Evolutionary conservation across 2,888 invertebrate genomes (phyloP), one percentile per base, ranked within the genome.

Genomic region (Oscheius sp.): DNA sequence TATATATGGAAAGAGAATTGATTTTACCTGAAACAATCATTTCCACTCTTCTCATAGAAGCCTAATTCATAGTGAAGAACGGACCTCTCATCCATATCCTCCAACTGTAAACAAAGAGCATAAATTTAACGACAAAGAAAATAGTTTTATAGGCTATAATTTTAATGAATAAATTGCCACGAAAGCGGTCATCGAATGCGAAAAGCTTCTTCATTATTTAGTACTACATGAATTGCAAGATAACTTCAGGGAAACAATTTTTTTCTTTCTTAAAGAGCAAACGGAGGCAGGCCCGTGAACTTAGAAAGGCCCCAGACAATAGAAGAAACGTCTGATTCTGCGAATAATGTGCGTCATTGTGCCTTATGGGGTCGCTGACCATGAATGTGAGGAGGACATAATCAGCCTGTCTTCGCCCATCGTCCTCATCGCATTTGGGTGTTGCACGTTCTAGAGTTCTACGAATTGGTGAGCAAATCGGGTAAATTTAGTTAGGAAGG

Each of bases 11-110:
- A 20, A 59, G 14, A 17, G 9, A 44, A 44, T n/a, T n/a, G n/a
- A 45, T 24, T 61, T 12, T 17, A 72, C 72, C 90, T 90, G 20
- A 88, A 88, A 64, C 89, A 89, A 41, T 89, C 89, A 81, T 91
- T 91, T 78, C 92, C 91, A 0, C 90, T 90, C 1, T 92, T 92
- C 0, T 91, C 90, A 85, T 92, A 90, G 51, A 92, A 90, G 30
- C 91, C 90, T 70, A 92, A 86, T 86, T 92, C 92, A 82, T 85
- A 85, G 64, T 83, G 83, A 51, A 82, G 70, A 26, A 85, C 81
- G 38, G 80, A 78, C 51, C 82, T 72, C 57, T 82, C 80, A 68
- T 84, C 83, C 33, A 80, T 75, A 9, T 79, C 81, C 33, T 77
- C 74, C 65, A 72, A 67, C 78, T 77, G 71, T 32, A 74, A 61